These are phyloP conservation scores for Hipposideros armiger DNA, from an alignment of 2,113 vertebrate species.

Conservation along the genomic window DNA sequence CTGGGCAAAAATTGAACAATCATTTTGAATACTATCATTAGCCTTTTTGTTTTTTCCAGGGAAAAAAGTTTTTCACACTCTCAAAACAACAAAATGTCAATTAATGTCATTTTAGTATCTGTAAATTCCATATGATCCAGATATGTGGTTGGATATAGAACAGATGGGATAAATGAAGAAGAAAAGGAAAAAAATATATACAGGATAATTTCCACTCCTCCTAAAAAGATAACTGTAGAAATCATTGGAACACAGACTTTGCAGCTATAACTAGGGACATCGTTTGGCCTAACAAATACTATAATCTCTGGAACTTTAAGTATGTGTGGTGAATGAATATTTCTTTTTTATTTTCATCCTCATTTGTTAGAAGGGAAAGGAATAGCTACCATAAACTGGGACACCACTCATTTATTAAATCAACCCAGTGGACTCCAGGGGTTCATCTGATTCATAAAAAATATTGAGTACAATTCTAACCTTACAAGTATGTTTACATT, in stretches of 20 bases:
- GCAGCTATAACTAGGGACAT: background rate
- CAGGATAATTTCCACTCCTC: background rate
- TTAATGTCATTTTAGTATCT: constrained; percentile 44
- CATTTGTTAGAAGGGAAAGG: background rate
- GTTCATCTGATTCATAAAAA: background rate
- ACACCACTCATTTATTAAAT: background rate
- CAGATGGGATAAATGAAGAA: background rate
- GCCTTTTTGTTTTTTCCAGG: background rate
- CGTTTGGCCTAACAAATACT: background rate
- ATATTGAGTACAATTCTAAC: background rate
- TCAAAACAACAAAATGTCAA: constrained; percentile 32
- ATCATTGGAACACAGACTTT: background rate
- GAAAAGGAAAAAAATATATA: background rate
- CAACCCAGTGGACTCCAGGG: constrained; percentile 3
- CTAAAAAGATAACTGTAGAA: background rate
- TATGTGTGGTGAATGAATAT: background rate
- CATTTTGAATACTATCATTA: constrained; percentile 10
- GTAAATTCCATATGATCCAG: constrained; percentile 21
- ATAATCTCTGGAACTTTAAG: background rate
- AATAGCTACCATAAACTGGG: background rate
- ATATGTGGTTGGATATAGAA: background rate
- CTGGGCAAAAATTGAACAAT: background rate
- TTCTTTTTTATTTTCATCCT: constrained; percentile 15
- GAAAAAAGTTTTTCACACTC: background rate
- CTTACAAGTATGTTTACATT: constrained; percentile 6